Conservation (phyloP, 2,797 vertebrate species). For the Acipenser ruthenus region DNA sequence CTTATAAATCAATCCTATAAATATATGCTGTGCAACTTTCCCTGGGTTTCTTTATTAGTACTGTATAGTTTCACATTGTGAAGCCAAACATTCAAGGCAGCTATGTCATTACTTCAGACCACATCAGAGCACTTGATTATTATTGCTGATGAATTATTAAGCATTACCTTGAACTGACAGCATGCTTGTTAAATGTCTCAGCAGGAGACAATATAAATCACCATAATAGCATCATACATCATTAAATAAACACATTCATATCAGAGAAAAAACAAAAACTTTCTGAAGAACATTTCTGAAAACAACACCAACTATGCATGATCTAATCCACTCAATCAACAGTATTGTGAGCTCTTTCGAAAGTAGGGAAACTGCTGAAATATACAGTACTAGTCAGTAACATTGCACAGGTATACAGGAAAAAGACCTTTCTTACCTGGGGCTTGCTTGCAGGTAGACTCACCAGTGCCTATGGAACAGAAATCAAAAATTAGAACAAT, state of each 20-base stretch:
- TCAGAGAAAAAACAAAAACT: background rate
- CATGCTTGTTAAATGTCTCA: conserved; percentile 10
- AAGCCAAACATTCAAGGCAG: background rate
- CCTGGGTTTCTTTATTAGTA: too few relatives aligned
- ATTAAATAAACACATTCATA: conserved; percentile 1
- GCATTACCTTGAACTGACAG: conserved; percentile 9
- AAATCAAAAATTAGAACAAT: conserved; percentile 3
- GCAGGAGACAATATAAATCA: conserved; percentile 10
- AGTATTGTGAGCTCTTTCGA: too few relatives aligned
- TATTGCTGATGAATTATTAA: conserved; percentile 9
- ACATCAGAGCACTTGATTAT: conserved; percentile 3
- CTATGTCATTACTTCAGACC: conserved; percentile 3
- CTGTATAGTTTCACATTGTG: too few relatives aligned
- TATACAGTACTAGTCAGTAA: background rate
- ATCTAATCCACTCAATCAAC: conserved; percentile 1
- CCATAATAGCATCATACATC: conserved; percentile 6
- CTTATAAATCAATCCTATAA: too few relatives aligned
- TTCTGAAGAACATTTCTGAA: background rate
- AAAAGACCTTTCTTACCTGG: conserved; percentile 10
- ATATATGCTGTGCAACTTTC: too few relatives aligned
- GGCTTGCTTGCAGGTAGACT: conserved; percentile 7
- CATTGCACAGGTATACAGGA: too few relatives aligned
- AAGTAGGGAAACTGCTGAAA: background rate
- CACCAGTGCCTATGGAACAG: conserved; percentile 7
- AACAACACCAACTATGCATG: background rate